Conservation (phyloP, 1,140 invertebrate species). For the Littorina saxatilis region DNA sequence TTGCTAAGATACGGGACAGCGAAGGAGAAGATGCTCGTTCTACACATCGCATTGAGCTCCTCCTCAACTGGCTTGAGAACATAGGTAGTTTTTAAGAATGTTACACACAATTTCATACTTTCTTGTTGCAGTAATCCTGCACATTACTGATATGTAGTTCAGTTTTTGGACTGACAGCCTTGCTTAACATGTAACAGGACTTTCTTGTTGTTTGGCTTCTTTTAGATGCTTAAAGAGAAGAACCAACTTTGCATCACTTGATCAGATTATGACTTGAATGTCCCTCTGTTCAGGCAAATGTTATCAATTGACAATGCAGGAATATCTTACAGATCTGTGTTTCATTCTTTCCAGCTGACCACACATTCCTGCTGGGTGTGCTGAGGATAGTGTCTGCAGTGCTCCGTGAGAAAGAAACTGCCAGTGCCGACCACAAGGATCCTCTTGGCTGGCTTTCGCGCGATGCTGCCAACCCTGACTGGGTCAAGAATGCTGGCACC, state of each 20-base stretch:
- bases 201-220: too few species aligned
- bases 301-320: too few species aligned
- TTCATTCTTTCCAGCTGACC: background rate
- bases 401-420: slow-evolving; percentile 60
- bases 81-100: background rate
- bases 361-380: slow-evolving; percentile 16
- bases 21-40: slow-evolving; percentile 41
- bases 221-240: too few species aligned
- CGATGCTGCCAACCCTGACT: slow-evolving; percentile 56
- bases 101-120: too few species aligned
- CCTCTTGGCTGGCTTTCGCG: slow-evolving; percentile 51
- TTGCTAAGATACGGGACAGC: slow-evolving; percentile 56
- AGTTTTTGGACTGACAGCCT: too few species aligned
- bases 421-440: slow-evolving; percentile 6
- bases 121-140: too few species aligned
- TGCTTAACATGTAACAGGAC: too few species aligned
- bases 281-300: too few species aligned
- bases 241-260: too few species aligned
- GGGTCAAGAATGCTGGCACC: slow-evolving; percentile 60
- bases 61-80: slow-evolving; percentile 46
- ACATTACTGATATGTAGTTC: too few species aligned
- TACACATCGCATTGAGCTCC: slow-evolving; percentile 51
- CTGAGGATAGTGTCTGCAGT: slow-evolving; percentile 26
- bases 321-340: too few species aligned
- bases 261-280: too few species aligned